phyloP scores from a whole-genome alignment of 2,113 vertebrate species.

The Toxostoma redivivum region DNA sequence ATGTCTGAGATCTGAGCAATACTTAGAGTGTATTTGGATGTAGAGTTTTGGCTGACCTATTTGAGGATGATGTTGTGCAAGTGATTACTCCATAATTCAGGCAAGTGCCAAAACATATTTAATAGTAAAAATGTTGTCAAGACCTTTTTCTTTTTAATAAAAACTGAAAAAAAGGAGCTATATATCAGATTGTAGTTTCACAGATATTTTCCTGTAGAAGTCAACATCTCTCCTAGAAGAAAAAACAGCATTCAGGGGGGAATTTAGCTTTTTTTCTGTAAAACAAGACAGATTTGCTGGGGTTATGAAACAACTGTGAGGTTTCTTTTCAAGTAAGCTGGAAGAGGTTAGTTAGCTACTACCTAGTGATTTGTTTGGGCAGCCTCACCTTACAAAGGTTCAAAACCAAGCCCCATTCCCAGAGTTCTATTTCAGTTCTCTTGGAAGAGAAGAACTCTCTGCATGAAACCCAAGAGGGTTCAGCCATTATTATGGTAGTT shows the following conservation, averaged over 20 bases:
- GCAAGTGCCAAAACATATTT: conserved; percentile 35
- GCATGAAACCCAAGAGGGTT: not conserved
- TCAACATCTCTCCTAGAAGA: not conserved
- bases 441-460: not conserved
- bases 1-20: conserved; percentile 28
- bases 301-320: not conserved
- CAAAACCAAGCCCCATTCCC: not conserved
- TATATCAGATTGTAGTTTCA: not conserved
- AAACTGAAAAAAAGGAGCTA: not conserved
- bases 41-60: conserved; percentile 54
- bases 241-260: not conserved
- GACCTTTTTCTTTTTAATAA: not conserved
- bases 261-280: not conserved
- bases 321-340: not conserved
- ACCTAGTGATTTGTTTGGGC: not conserved
- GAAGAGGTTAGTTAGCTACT: not conserved
- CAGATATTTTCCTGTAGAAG: not conserved
- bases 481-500: not conserved
- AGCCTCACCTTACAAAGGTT: not conserved
- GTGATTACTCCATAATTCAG: conserved; percentile 30
- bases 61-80: conserved; percentile 43
- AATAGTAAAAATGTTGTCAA: conserved; percentile 31
- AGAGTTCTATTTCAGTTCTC: not conserved
- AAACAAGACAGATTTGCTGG: not conserved
- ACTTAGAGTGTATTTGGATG: conserved; percentile 14